phyloP scores from a whole-genome alignment of 2,797 vertebrate species.

The Bufotes viridis region DNA sequence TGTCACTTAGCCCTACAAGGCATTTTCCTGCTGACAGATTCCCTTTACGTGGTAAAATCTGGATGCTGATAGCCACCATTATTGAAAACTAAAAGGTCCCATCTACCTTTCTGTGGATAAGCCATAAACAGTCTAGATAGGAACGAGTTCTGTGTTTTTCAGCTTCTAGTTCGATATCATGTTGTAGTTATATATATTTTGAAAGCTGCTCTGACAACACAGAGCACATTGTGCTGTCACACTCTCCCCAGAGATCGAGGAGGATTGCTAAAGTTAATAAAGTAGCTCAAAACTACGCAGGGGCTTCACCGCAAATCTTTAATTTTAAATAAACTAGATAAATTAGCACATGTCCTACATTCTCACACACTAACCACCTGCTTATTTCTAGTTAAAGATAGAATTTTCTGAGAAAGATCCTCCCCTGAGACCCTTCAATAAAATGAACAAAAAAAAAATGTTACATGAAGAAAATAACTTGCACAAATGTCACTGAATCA shows the following conservation, averaged over 20 bases:
- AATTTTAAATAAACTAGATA: background rate
- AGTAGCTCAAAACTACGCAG: background rate
- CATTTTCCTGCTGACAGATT: no score
- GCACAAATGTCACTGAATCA: no score
- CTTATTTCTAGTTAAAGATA: background rate
- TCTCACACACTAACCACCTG: background rate
- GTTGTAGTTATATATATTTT: no score
- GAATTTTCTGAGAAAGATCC: background rate
- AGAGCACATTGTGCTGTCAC: background rate
- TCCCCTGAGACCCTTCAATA: background rate
- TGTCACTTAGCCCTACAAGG: no score
- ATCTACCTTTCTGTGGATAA: no score
- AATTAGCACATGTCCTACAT: background rate
- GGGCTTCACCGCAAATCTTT: background rate
- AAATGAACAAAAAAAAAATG: background rate
- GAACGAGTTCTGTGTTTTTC: no score
- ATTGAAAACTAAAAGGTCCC: no score
- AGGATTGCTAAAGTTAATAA: background rate
- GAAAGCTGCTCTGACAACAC: background rate
- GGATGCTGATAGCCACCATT: no score
- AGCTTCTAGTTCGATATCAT: no score
- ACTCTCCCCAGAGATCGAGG: background rate
- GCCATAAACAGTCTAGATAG: no score
- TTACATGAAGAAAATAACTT: background rate
- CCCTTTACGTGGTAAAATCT: no score